Conservation (phyloP, 2,113 vertebrate species). For the Sander lucioperca region DNA sequence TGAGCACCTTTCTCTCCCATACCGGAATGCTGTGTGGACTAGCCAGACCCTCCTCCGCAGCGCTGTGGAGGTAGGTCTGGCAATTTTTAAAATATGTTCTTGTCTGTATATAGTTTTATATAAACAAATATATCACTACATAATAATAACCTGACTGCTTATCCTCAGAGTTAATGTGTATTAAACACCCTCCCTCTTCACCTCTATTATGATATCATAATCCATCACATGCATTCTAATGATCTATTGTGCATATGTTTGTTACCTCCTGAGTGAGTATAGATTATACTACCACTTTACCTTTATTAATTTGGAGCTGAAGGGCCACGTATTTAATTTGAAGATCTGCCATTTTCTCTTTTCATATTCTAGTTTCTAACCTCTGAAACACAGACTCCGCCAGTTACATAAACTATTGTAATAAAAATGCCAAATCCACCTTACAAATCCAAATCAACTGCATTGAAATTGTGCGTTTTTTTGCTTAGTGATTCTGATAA, state of each 20-base stretch:
- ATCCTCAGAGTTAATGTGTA: neutral
- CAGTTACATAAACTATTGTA: slow-evolving; percentile 5
- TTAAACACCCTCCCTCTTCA: neutral
- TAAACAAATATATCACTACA: neutral
- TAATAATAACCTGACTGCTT: slow-evolving; percentile 3
- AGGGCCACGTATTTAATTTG: slow-evolving; percentile 21
- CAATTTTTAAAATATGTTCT: neutral
- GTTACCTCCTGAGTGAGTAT: slow-evolving; percentile 2
- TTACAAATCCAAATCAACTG: no score
- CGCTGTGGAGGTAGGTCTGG: no score
- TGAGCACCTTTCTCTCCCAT: no score
- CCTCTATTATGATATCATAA: slow-evolving; percentile 12
- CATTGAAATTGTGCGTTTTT: neutral
- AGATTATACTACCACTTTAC: slow-evolving; percentile 21
- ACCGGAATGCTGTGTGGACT: no score
- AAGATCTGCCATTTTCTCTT: slow-evolving; percentile 10
- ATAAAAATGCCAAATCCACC: slow-evolving; percentile 2
- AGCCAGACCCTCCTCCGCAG: no score
- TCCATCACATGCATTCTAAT: slow-evolving; percentile 21
- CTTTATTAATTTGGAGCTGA: slow-evolving; percentile 28
- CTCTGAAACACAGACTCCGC: neutral
- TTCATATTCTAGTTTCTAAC: slow-evolving; percentile 9
- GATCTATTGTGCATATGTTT: slow-evolving; percentile 29
- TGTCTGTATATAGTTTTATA: slow-evolving; percentile 1
- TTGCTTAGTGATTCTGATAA: neutral